Conservation (phyloP, 92 coral and sea anemone genomes). For the Heteractis magnifica region DNA sequence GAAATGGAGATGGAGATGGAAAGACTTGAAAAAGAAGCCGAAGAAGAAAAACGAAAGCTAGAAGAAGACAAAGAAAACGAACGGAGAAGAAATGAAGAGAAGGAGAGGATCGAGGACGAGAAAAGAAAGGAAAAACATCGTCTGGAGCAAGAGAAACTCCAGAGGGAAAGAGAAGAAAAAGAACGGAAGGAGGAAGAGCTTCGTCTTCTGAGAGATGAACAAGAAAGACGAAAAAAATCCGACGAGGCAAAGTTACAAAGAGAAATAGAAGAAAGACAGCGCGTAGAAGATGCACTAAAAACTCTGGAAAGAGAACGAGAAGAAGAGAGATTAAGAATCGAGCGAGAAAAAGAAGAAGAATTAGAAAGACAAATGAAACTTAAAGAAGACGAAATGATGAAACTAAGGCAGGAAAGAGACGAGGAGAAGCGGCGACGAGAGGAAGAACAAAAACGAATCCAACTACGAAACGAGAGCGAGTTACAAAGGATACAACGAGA, state of each 20-base stretch:
- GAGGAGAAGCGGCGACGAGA: slow-evolving; percentile 65
- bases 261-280: slow-evolving; percentile 54
- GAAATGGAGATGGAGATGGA: slow-evolving; percentile 55
- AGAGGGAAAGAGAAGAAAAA: slow-evolving; percentile 56
- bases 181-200: slow-evolving; percentile 55
- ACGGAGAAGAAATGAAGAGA: slow-evolving; percentile 43
- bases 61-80: slow-evolving; percentile 54
- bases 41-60: slow-evolving; percentile 28
- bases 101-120: slow-evolving; percentile 21
- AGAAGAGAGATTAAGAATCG: slow-evolving; percentile 48
- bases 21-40: slow-evolving; percentile 55
- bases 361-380: slow-evolving; percentile 66
- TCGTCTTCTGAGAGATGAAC: slow-evolving; percentile 44
- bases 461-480: slow-evolving; percentile 24
- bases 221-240: slow-evolving; percentile 31
- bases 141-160: slow-evolving; percentile 47
- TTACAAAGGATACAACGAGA: slow-evolving; percentile 50
- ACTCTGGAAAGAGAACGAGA: slow-evolving; percentile 57
- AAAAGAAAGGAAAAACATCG: slow-evolving; percentile 27
- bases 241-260: slow-evolving; percentile 54
- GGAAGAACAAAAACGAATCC: slow-evolving; percentile 52
- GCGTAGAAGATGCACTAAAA: slow-evolving; percentile 62
- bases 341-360: slow-evolving; percentile 67
- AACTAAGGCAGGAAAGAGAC: slow-evolving; percentile 56
- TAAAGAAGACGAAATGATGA: slow-evolving; percentile 67